phyloP scores from a whole-genome alignment of 2,888 invertebrate species.

The Napeogenes inachia region DNA sequence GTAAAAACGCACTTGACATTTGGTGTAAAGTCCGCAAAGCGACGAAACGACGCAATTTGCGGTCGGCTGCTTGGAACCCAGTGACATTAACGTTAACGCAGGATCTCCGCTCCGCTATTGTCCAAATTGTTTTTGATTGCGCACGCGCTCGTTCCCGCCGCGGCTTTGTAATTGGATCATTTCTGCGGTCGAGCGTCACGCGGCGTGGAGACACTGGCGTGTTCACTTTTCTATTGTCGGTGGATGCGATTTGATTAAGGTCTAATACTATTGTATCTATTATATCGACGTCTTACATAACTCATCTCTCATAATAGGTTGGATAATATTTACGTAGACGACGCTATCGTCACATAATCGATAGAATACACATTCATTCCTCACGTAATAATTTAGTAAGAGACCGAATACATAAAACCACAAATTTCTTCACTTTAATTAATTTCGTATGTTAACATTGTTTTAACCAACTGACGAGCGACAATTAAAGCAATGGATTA shows the following conservation, averaged over 20 bases:
- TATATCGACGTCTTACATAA: too few species aligned
- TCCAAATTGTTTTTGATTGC: conserved; percentile 62
- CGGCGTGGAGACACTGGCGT: conserved; percentile 27
- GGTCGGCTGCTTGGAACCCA: conserved; percentile 45
- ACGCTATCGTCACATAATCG: neutral
- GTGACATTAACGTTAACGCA: conserved; percentile 51
- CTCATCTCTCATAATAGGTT: too few species aligned
- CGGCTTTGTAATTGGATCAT: conserved; percentile 33
- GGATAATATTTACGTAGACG: too few species aligned
- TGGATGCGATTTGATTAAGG: neutral
- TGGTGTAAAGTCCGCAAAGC: conserved; percentile 37
- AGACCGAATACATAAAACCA: too few species aligned
- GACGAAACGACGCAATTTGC: conserved; percentile 52
- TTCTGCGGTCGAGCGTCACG: conserved; percentile 27
- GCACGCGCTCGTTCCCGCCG: conserved; percentile 44
- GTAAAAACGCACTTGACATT: conserved; percentile 38
- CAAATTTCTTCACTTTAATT: too few species aligned
- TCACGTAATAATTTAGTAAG: neutral
- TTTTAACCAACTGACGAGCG: conserved; percentile 18
- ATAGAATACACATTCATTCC: conserved; percentile 5
- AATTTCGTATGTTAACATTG: conserved; percentile 4
- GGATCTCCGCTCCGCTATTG: conserved; percentile 50
- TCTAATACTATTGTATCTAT: conserved; percentile 2
- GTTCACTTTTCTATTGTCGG: conserved; percentile 7
- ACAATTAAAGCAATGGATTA: conserved; percentile 7